phyloP scores from a whole-genome alignment of 2,888 invertebrate genomes.

The Papilio elwesi region DNA sequence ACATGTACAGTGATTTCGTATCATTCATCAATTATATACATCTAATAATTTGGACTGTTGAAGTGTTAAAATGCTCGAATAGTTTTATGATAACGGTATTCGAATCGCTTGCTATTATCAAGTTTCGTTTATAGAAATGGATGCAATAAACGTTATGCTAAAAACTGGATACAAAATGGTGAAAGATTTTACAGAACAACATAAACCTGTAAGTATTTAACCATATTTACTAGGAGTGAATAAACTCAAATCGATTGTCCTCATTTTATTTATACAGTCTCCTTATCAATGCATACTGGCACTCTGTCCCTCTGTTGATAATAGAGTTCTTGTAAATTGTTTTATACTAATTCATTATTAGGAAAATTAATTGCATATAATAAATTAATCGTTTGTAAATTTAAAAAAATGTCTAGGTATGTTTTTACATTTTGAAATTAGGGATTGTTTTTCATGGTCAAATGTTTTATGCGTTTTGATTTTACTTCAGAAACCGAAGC shows the following conservation, averaged over 20 bases:
- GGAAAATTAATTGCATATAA: neutral
- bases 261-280: conserved; percentile 13
- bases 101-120: conserved; percentile 15
- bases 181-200: conserved; percentile 74
- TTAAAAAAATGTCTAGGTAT: neutral
- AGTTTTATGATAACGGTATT: neutral
- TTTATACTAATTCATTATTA: neutral
- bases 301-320: conserved; percentile 19
- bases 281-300: conserved; percentile 28
- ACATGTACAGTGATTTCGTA: conserved; percentile 62
- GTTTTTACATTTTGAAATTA: neutral
- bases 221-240: conserved; percentile 23
- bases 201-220: conserved; percentile 69
- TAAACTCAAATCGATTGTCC: neutral
- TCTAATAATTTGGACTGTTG: neutral
- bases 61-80: conserved; percentile 14
- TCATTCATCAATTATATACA: conserved; percentile 25
- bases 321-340: conserved; percentile 9
- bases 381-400: neutral
- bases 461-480: too few species aligned
- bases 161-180: conserved; percentile 79
- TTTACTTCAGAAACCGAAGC: too few species aligned
- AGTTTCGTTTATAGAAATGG: conserved; percentile 54
- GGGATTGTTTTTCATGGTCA: too few species aligned
- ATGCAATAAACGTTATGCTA: conserved; percentile 72